Conservation (phyloP, 2,888 invertebrate species). For the Kuschelorhynchus macadamiae region DNA sequence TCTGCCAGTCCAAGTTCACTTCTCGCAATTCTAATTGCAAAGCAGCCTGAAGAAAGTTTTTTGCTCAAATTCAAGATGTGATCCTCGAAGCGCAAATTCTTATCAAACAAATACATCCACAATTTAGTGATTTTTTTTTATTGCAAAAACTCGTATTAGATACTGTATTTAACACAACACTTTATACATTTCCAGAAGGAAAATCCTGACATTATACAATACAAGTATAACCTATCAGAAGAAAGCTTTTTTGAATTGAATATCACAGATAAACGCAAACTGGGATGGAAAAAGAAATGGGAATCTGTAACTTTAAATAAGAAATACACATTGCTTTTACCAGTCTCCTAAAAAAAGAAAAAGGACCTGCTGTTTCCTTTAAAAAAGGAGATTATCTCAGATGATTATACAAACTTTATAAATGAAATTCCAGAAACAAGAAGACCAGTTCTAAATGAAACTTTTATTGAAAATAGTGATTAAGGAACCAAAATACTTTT, state of each 20-base stretch:
- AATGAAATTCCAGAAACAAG: constrained; percentile 22
- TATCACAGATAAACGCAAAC: constrained; percentile 17
- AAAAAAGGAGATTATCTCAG: constrained; percentile 24
- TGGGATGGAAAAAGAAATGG: constrained; percentile 15
- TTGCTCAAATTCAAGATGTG: too few relatives aligned
- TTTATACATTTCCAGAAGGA: constrained; percentile 21
- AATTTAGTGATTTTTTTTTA: constrained; percentile 2
- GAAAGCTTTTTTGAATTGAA: constrained; percentile 26
- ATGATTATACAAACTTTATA: constrained; percentile 26
- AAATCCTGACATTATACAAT: constrained; percentile 12
- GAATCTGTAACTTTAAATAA: constrained; percentile 15
- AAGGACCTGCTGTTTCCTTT: constrained; percentile 21
- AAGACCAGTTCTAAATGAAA: constrained; percentile 8
- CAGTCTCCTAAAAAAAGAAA: constrained; percentile 29
- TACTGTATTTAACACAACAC: constrained; percentile 30
- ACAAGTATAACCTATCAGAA: constrained; percentile 9
- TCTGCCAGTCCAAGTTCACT: too few relatives aligned
- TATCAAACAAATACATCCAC: too few relatives aligned
- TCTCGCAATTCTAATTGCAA: too few relatives aligned
- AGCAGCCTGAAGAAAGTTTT: too few relatives aligned
- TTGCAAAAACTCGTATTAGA: constrained; percentile 17
- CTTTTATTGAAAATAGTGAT: constrained; percentile 10
- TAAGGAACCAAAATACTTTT: constrained; percentile 14
- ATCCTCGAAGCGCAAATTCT: too few relatives aligned
- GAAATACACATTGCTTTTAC: constrained; percentile 10